Evolutionary conservation across 2,797 vertebrate genomes (phyloP), one percentile per base, ranked within the genome.

Genomic region (Acanthopagrus latus): DNA sequence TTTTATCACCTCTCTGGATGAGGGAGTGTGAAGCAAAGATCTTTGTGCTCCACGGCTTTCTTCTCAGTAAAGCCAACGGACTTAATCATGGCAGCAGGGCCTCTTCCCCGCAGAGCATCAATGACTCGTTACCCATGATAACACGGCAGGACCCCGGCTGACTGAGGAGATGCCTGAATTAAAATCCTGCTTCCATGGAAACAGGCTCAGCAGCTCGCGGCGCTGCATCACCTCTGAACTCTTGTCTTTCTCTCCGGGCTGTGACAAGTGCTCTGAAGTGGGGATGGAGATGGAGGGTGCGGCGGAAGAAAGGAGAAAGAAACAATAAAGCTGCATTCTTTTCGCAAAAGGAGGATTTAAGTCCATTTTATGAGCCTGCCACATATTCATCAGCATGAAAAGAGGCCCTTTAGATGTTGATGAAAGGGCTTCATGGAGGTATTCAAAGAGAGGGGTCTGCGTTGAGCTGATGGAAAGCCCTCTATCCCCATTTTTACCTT

Each of bases 211-310:
- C 89, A 68, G 88, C 90, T 88, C 82, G 54, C 52, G 9, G 92
- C 51, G 82, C 87, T 76, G 85, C 82, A 23, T 93, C 88, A 95
- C 95, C 94, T 94, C 91, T 96, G 95, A 95, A 95, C 94, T 64
- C 85, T 74, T 25, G 85, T 88, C 87, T 93, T 94, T 93, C 89
- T 94, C 88, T 86, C 69, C 58, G 85, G 72, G 80, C 89, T 71
- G 85, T 88, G 92, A 95, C 91, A 89, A 94, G 93, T 65, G 85
- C 90, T 90, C 88, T 81, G 76, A 88, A 88, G 82, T 88, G 80
- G 64, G 71, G 85, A 66, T 83, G 87, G 86, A 86, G 88, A 93
- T 72, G 81, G 76, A 85, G 82, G 76, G 81, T 83, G 78, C 46
- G 27, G 74, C 2, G 38, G 57, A 78, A 83, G 71, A 87, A 85